These are phyloP conservation scores for Adelphocoris suturalis DNA, from an alignment of 2,888 invertebrate species.

Conservation along the genomic window DNA sequence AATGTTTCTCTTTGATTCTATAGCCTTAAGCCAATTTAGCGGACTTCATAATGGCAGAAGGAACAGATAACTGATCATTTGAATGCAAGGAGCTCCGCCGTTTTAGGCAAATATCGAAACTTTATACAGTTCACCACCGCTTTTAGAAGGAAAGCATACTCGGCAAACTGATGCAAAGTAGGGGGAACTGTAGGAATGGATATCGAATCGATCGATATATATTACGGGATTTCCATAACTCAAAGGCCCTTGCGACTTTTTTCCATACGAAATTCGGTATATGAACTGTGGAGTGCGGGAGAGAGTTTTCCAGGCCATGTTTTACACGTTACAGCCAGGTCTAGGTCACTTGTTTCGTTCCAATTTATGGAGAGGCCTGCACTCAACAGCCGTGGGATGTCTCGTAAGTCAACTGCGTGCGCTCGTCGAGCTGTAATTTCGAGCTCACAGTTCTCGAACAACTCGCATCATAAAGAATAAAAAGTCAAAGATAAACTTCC, in stretches of 20 bases:
- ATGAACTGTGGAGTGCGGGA: not conserved
- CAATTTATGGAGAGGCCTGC: conserved; percentile 46
- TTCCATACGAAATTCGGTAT: not conserved
- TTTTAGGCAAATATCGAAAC: not conserved
- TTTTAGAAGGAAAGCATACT: not conserved
- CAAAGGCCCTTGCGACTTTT: not conserved
- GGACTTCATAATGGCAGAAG: not conserved
- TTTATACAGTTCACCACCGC: not conserved
- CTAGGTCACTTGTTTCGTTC: conserved; percentile 40
- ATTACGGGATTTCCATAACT: conserved; percentile 1
- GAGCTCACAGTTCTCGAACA: conserved; percentile 2
- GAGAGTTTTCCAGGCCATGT: conserved; percentile 1
- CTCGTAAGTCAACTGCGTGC: conserved; percentile 9
- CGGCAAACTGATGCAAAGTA: not conserved
- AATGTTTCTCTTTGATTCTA: too few species aligned
- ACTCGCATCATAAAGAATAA: not conserved
- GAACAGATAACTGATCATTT: not conserved
- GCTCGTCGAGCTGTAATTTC: not conserved
- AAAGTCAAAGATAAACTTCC: too few species aligned
- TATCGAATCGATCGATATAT: not conserved
- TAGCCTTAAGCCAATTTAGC: too few species aligned
- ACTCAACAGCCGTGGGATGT: conserved; percentile 40
- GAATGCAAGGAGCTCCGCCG: not conserved
- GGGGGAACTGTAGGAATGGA: not conserved
- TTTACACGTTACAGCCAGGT: conserved; percentile 42